Base-by-base conservation (phyloP, 1,140 invertebrate species). In the Dinoponera quadriceps region DNA sequence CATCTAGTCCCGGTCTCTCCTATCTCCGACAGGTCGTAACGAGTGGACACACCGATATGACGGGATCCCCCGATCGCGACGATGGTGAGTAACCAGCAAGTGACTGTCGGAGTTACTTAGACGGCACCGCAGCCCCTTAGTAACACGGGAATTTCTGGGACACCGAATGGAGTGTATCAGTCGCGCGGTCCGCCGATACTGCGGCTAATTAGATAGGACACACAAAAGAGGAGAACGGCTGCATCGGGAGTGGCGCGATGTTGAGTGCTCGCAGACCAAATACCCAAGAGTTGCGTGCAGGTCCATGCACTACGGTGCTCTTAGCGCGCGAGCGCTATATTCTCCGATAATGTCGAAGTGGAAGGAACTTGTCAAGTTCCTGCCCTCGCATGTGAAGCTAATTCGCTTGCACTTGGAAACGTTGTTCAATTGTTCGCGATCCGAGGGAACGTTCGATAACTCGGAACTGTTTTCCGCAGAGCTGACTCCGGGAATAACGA, bases 181-280 rank as follows among this genome's bases (percentile, higher is more conserved):
- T 86, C 59, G 33, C 55, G 59, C 22, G 51, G 60, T 54, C 72
- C 57, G 55, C 63, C 66, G 57, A 82, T 88, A 74, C 59, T 69
- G 81, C n/a, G 55, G 59, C 73, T 88, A 88, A 88, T 88, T 88
- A 88, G 66, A 88, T 88, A 69, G 59, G 63, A 85, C 83, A 63
- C 59, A 85, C 83, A 83, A 88, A 88, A 88, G 87, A 74, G 72
- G 87, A 74, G 72, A 57, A 59, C 2, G 33, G 27, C 2, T 44
- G n/a, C 38, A 22, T 20, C 29, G 22, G 20, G 84, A 84, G 48
- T 66, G 25, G 54, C 63, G 29, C 25, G 51, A 55, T 59, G 59
- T 55, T 88, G 84, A 71, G 63, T 69, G 78, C 74, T 66, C 75
- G n/a, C 68, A 81, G 74, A 57, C 59, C 55, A 88, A 82, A 88